Evolutionary conservation across 2,113 vertebrate species (phyloP).

Genomic region (Peromyscus leucopus): DNA sequence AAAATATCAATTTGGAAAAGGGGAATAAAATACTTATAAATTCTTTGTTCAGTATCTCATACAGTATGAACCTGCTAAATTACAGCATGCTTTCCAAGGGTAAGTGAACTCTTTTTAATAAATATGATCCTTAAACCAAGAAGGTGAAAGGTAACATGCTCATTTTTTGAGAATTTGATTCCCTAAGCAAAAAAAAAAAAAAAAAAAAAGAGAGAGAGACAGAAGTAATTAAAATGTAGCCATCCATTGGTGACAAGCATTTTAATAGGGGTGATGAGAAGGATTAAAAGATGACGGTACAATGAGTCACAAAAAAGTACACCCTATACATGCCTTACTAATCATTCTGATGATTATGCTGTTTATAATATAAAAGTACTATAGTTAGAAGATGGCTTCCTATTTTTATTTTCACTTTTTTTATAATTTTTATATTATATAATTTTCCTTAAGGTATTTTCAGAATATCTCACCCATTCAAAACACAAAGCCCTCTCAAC

Average conservation of each 20-base stretch:
- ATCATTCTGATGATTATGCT: neutral
- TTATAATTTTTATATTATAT: neutral
- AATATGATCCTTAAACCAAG: neutral
- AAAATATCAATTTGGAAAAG: neutral
- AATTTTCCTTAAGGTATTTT: neutral
- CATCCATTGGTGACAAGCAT: fast-evolving
- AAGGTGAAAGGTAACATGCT: neutral
- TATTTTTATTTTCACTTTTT: slow-evolving; percentile 29
- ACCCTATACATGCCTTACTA: neutral
- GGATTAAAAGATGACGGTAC: neutral
- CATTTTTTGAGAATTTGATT: neutral
- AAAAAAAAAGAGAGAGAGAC: neutral
- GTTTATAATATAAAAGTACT: neutral
- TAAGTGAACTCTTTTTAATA: neutral
- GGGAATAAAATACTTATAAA: neutral
- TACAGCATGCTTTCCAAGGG: neutral
- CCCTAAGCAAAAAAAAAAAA: neutral
- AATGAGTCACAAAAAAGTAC: neutral
- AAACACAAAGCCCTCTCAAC: neutral
- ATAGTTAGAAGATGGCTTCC: neutral
- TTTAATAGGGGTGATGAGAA: neutral
- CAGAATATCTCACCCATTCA: neutral
- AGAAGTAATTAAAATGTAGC: neutral
- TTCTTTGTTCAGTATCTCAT: neutral
- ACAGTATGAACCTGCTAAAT: neutral